Evolutionary conservation across 2,797 vertebrate genomes (phyloP), one percentile per base, ranked within the genome.

Genomic region (Falco rusticolus): DNA sequence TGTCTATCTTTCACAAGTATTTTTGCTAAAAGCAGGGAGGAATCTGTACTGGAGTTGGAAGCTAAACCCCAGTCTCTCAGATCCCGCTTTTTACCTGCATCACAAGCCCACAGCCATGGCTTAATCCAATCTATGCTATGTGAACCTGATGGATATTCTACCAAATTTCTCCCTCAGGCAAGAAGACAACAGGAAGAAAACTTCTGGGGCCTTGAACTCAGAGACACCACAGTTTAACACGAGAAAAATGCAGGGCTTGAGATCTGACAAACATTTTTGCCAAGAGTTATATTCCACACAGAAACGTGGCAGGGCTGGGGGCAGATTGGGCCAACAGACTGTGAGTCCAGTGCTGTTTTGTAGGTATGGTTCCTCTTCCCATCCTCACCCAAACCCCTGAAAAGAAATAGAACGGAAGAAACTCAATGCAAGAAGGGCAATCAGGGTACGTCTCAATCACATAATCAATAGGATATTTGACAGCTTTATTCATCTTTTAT

Each of bases 401-500:
- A 68, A 94, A 92, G 75, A 66, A 87, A 74, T 4, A 25, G 45
- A 86, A 61, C 47, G 26, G 80, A 85, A 90, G 71, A 84, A 72
- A 59, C 78, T 71, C 60, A n/a, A 19, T 6, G 10, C 63, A 65
- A 74, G 88, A 87, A 94, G 83, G 87, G 80, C 92, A 88, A n/a
- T 28, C 28, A 20, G 77, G 75, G 68, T 86, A 54, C 51, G 72
- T 43, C 59, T 96, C 92, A 83, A 79, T 96, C 91, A 94, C 68
- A 34, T 74, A 96, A 97, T 96, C 95, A 87, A 92, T 94, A 91
- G 48, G 77, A 34, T 82, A 50, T 94, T 74, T 94, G 94, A 89
- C 70, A 90, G 93, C 91, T 97, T 97, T 96, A 96, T 90, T 96
- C 56, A 81, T 84, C 69, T 95, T 93, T 95, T 92, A 87, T 96